These are phyloP conservation scores for Sus scrofa DNA, from an alignment of 2,113 vertebrate species.

Conservation along the genomic window T2T-Sscrofa CM000824.6:140450001-140450500, in stretches of 20 bases:
- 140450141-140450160: neutral
- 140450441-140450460: constrained; percentile 54
- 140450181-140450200: neutral
- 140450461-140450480: constrained; percentile 39
- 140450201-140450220: neutral
- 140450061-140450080: no score
- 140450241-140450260: neutral
- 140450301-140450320: neutral
- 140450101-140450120: neutral
- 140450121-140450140: neutral
- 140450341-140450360: neutral
- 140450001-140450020: no score
- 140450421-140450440: constrained; percentile 41
- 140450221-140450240: neutral
- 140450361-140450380: neutral
- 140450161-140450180: neutral
- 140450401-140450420: neutral
- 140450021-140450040: no score
- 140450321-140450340: neutral
- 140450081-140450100: neutral
- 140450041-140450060: no score
- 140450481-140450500: constrained; percentile 52
- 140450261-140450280: neutral
- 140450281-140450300: neutral
- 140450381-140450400: constrained; percentile 32